Evolutionary conservation across 2,888 invertebrate species (phyloP).

Genomic region (Drosophila cyrtoloma): DNA sequence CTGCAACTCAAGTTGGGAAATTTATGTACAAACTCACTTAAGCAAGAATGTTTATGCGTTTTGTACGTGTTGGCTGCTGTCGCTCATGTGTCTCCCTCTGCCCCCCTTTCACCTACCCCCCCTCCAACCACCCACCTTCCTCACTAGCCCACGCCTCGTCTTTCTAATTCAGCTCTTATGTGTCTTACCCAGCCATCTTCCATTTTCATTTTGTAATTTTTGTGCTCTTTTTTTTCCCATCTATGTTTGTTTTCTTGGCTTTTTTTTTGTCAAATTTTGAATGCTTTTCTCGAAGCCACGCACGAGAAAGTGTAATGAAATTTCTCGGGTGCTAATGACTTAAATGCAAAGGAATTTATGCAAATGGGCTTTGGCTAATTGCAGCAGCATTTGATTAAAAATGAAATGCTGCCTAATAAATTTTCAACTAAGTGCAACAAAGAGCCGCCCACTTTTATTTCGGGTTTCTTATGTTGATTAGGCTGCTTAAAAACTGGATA

Average conservation of each 20-base stretch:
- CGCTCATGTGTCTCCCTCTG: conserved; percentile 60
- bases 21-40: conserved; percentile 84
- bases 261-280: conserved; percentile 49
- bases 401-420: conserved; percentile 39
- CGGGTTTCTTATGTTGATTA: not conserved
- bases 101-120: too few relatives aligned
- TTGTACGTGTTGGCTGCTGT: conserved; percentile 80
- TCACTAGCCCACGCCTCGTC: not conserved
- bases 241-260: conserved; percentile 12
- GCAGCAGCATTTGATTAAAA: conserved; percentile 65
- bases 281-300: conserved; percentile 45
- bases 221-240: conserved; percentile 34
- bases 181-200: conserved; percentile 25
- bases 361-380: conserved; percentile 63
- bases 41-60: conserved; percentile 84
- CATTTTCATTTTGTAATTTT: conserved; percentile 74
- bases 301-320: conserved; percentile 73
- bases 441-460: not conserved
- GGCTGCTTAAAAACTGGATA: not conserved
- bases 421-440: conserved; percentile 24
- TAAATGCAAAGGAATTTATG: conserved; percentile 75
- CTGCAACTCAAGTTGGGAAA: conserved; percentile 78
- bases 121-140: not conserved
- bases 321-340: conserved; percentile 69
- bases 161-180: not conserved